phyloP scores from a whole-genome alignment of 2,797 vertebrate species.

The Poeciliopsis paucimaculata region DNA sequence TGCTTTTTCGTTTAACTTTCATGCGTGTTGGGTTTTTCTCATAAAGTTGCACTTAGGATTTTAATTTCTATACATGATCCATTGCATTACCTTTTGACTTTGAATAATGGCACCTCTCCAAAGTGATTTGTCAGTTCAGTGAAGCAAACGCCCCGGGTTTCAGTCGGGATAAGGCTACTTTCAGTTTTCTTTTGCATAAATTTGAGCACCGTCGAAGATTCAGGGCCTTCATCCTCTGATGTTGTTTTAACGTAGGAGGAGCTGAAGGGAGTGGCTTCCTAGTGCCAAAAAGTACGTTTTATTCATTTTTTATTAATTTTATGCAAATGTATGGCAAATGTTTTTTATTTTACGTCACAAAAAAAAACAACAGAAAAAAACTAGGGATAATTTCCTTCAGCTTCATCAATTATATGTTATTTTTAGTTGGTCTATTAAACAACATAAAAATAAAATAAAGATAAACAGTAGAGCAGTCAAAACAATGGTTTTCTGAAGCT shows the following conservation, averaged over 20 bases:
- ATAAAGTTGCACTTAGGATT: slow-evolving; percentile 53
- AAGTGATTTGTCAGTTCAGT: slow-evolving; percentile 76
- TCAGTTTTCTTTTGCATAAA: slow-evolving; percentile 36
- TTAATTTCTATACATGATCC: slow-evolving; percentile 62
- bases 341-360: not conserved
- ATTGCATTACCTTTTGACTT: slow-evolving; percentile 55
- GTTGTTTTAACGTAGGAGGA: slow-evolving; percentile 19
- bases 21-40: slow-evolving; percentile 38
- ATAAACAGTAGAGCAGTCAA: not conserved
- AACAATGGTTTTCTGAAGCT: slow-evolving; percentile 2
- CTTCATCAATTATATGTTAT: not conserved
- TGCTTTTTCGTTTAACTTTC: slow-evolving; percentile 54
- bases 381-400: not conserved
- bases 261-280: not conserved
- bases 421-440: not conserved
- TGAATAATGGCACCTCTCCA: slow-evolving; percentile 73
- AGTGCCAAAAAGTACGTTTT: slow-evolving; percentile 16
- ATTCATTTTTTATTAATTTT: not conserved
- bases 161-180: slow-evolving; percentile 45
- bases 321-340: no score
- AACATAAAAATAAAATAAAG: not conserved
- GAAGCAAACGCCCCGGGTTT: slow-evolving; percentile 56
- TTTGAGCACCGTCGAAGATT: slow-evolving; percentile 9
- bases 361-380: no score
- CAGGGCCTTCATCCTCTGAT: slow-evolving; percentile 39